Conservation (phyloP, 2,113 vertebrate species). For the Rallus limicola region DNA sequence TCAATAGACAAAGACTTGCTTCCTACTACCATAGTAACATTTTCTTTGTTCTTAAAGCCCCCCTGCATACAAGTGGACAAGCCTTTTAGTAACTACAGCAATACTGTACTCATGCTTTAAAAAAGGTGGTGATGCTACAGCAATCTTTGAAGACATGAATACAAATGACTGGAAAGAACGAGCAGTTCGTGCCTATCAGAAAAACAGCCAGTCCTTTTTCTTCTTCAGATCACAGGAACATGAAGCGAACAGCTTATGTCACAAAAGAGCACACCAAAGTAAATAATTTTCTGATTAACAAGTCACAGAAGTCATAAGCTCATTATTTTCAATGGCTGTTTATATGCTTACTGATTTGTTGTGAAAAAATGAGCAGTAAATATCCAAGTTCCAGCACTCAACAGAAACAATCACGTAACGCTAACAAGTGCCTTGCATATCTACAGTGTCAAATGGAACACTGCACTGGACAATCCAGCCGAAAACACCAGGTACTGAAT, state of each 20-base stretch:
- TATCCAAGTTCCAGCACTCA: background rate
- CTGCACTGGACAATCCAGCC: accelerated
- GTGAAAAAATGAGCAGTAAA: background rate
- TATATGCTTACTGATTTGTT: background rate
- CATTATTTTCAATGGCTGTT: background rate
- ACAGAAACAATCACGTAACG: accelerated
- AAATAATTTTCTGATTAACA: background rate
- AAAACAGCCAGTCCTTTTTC: too few species aligned
- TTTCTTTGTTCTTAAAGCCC: background rate
- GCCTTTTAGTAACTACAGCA: background rate
- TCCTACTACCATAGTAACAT: background rate
- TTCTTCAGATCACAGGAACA: background rate
- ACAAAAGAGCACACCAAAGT: accelerated
- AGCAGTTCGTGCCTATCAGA: too few species aligned
- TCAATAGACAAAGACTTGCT: background rate
- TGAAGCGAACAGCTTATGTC: background rate
- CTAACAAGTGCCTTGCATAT: accelerated
- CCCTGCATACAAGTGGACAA: background rate
- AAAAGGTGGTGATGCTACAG: background rate
- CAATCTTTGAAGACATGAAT: background rate
- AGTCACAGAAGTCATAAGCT: background rate
- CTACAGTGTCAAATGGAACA: background rate
- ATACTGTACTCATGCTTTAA: background rate
- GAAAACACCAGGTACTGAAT: background rate
- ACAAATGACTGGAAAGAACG: background rate